Conservation (phyloP, 2,888 invertebrate genomes). For the Thyatira batis region DNA sequence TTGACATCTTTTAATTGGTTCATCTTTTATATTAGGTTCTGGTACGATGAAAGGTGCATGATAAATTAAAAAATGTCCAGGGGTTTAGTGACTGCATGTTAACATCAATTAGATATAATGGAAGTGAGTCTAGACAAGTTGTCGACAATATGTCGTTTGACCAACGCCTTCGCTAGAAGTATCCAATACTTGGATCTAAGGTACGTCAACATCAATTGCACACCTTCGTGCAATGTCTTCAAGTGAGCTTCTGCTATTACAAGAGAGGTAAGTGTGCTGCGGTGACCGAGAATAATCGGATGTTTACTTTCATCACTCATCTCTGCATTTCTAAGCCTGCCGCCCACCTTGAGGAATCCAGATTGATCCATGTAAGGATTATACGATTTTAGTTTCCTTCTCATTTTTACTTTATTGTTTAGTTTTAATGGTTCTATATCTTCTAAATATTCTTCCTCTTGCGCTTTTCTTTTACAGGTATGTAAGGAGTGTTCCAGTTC, state of each 20-base stretch:
- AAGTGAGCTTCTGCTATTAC: conserved; percentile 23
- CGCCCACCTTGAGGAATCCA: conserved; percentile 27
- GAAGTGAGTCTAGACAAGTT: too few relatives aligned
- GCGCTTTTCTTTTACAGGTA: too few relatives aligned
- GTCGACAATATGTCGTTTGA: conserved; percentile 12
- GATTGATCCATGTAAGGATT: conserved; percentile 22
- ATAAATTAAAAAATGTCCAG: conserved; percentile 30
- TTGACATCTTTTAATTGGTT: too few relatives aligned
- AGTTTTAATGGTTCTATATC: too few relatives aligned
- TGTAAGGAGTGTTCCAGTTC: too few relatives aligned
- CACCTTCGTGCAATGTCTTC: conserved; percentile 28
- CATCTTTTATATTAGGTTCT: too few relatives aligned
- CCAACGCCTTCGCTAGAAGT: conserved; percentile 18
- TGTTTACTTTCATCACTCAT: conserved; percentile 16
- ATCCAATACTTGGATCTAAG: conserved; percentile 31
- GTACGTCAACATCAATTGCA: conserved; percentile 25
- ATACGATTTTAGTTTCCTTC: conserved; percentile 22
- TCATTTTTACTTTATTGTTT: too few relatives aligned
- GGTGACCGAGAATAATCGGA: conserved; percentile 25
- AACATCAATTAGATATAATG: too few relatives aligned
- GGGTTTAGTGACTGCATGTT: conserved; percentile 20
- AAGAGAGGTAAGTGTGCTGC: conserved; percentile 18
- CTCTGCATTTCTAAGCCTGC: conserved; percentile 19
- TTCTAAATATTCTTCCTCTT: too few relatives aligned
- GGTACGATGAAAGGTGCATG: conserved; percentile 18